phyloP scores from a whole-genome alignment of 2,888 invertebrate species.

The Acronicta psi region DNA sequence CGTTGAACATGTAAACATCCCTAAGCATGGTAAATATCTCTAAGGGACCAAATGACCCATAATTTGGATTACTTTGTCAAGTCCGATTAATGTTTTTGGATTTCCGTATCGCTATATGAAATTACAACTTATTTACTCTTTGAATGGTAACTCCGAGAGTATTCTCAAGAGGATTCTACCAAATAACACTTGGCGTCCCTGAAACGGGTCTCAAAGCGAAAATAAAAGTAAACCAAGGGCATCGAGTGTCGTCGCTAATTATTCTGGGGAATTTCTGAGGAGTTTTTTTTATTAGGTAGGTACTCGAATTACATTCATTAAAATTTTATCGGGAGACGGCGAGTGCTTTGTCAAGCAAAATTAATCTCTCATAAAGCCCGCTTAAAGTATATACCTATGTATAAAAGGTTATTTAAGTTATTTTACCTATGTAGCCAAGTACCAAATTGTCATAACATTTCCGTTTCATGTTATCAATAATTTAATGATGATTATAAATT shows the following conservation, averaged over 20 bases:
- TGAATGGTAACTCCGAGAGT: conserved; percentile 29
- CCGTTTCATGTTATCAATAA: neutral
- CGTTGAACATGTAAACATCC: no score
- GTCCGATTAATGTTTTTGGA: neutral
- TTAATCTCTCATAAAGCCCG: no score
- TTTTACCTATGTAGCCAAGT: neutral
- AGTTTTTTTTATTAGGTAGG: conserved; percentile 13
- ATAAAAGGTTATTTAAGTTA: no score
- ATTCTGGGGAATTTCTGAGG: conserved; percentile 23
- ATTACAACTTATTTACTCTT: conserved; percentile 32
- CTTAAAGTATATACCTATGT: neutral
- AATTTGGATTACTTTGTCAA: neutral
- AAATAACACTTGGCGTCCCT: conserved; percentile 38
- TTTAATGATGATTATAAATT: no score
- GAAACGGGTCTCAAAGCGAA: conserved; percentile 43
- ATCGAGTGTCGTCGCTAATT: conserved; percentile 45
- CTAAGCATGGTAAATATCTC: neutral
- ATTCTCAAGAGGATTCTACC: conserved; percentile 26
- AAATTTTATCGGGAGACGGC: neutral
- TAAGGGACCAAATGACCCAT: neutral
- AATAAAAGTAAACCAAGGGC: conserved; percentile 45
- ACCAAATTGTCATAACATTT: neutral
- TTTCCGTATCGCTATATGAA: conserved; percentile 8
- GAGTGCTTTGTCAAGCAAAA: neutral
- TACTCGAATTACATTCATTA: conserved; percentile 13